These are phyloP conservation scores for Diplodus sargus DNA, from an alignment of 2,797 vertebrate genomes.

Conservation along the genomic window DNA sequence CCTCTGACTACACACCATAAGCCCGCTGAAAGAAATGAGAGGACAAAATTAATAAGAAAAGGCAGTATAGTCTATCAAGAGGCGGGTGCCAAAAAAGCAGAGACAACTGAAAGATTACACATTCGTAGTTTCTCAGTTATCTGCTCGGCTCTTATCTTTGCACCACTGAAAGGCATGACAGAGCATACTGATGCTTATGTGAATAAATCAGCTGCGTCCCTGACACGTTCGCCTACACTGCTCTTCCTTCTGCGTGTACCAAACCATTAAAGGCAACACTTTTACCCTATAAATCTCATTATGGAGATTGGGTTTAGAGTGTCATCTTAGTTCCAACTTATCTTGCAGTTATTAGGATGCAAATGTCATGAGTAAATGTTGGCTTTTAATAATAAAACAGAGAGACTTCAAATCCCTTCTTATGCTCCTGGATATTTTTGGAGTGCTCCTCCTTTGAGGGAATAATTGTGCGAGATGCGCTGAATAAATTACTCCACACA, in stretches of 20 bases:
- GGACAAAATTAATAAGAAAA: conserved; percentile 51
- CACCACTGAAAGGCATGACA: conserved; percentile 61
- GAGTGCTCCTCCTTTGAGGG: conserved; percentile 69
- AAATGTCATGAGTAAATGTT: conserved; percentile 79
- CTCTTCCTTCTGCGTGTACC: conserved; percentile 54
- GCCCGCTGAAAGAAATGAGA: conserved; percentile 62
- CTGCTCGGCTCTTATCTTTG: conserved; percentile 64
- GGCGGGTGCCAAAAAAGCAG: conserved; percentile 43
- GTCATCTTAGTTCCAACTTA: conserved; percentile 73
- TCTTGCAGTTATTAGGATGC: conserved; percentile 78
- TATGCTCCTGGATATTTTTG: conserved; percentile 77
- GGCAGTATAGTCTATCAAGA: conserved; percentile 57
- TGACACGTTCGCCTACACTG: conserved; percentile 68
- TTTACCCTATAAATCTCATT: conserved; percentile 74
- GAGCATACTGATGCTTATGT: conserved; percentile 72
- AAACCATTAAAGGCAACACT: conserved; percentile 71
- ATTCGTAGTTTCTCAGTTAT: conserved; percentile 64
- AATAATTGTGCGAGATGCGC: conserved; percentile 66
- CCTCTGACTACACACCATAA: conserved; percentile 52
- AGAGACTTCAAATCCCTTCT: conserved; percentile 70
- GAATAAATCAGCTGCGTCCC: conserved; percentile 66
- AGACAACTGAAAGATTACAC: conserved; percentile 67
- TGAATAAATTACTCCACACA: conserved; percentile 69
- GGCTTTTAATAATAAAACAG: conserved; percentile 81
- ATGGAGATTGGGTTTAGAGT: conserved; percentile 72